These are phyloP conservation scores for Hydractinia symbiolongicarpus DNA, from an alignment of 30 jellyfish, hydroid and myxozoan genomes.

Conservation along the genomic window DNA sequence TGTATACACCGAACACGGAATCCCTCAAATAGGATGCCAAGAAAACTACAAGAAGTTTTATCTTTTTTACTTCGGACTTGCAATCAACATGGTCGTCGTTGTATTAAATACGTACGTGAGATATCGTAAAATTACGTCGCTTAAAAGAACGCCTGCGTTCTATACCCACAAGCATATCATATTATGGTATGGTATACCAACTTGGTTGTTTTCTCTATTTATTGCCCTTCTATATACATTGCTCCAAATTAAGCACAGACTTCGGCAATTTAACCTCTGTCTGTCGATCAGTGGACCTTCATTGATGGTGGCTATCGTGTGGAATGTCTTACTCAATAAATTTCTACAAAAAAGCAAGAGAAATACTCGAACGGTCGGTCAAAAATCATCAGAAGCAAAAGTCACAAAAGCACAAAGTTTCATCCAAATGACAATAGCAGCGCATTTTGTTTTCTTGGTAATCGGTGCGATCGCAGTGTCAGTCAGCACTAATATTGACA, in stretches of 20 bases:
- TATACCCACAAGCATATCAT: neutral
- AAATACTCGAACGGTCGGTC: neutral
- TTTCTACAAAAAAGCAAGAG: neutral
- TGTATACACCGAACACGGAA: neutral
- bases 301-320: neutral
- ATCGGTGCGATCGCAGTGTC: neutral
- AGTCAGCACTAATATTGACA: neutral
- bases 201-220: neutral
- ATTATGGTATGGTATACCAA: neutral
- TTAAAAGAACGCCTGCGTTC: neutral
- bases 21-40: conserved; percentile 19
- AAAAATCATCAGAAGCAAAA: neutral
- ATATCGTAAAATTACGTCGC: neutral
- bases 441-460: conserved; percentile 9
- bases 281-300: conserved; percentile 5
- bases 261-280: conserved; percentile 5
- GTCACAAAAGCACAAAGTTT: conserved; percentile 6
- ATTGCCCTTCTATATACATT: neutral
- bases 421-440: neutral
- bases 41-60: neutral
- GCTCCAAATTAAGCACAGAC: neutral
- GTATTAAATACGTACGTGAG: neutral
- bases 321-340: neutral
- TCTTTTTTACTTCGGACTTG: conserved; percentile 14
- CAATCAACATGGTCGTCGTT: conserved; percentile 20